Evolutionary conservation across 1,140 invertebrate species (phyloP), one percentile per base, ranked within the genome.

Genomic region (Drosophila sucinea): DNA sequence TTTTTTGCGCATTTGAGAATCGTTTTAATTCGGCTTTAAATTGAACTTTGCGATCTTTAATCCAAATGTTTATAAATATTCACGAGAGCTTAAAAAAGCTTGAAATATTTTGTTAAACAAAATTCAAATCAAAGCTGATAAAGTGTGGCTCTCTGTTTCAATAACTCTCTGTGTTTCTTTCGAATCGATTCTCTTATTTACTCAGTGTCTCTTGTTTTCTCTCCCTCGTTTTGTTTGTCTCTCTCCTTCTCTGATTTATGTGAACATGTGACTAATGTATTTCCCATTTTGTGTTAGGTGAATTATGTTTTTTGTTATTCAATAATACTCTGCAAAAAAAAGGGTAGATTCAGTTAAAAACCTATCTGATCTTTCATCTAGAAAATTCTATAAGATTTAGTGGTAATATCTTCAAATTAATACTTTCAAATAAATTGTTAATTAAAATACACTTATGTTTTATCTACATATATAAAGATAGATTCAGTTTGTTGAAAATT

Each of bases 181-280:
- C 11, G 4, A n/a, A 4, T 10, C 44, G 4, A 1, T 51, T 44
- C n/a, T 44, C n/a, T 44, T 44, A 44, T 17, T 23, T 47, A 17
- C 44, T 47, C 41, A 5, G n/a, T 44, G 1, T 47, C 44, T 51
- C 23, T 38, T 2, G 8, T 3, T 38, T 10, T 38, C 35, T 38
- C 1, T 38, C 35, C 8, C 1, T 7, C 11, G 2, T 17, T 6
- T 47, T 47, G 1, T 47, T 7, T 47, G 17, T 47, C 5, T 51
- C 4, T 10, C 44, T 51, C 17, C 17, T 17, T 17, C 10, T 27
- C 7, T 27, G 23, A 10, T 27, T 51, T 51, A 27, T 10, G 44
- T 27, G 3, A 51, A 51, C 44, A 51, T 51, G 44, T 51, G 44
- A 51, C 23, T 51, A 51, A 51, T 51, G 44, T 7, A 51, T 51